Percentiles rank a stretch among this genome's conserved stretches.
Evolutionary conservation across 2,888 invertebrate species (phyloP).

Genomic region (Diplazon laetatorius): DNA sequence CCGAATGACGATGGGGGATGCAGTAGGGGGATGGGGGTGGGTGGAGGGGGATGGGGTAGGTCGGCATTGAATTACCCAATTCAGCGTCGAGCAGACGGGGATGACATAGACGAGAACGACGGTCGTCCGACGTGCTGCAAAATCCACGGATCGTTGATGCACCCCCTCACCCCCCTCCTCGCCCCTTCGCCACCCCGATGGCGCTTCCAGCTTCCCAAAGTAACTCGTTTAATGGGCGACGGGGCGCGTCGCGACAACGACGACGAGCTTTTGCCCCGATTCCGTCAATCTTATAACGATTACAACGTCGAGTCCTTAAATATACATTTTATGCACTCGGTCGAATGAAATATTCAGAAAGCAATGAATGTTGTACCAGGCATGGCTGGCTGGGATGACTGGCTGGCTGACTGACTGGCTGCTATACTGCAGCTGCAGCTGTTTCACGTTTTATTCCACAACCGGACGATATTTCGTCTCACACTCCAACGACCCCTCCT

Average conservation of each 20-base stretch:
- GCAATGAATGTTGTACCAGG: conserved; percentile 73
- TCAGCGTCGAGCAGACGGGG: conserved; percentile 13
- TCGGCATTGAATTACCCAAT: conserved; percentile 44
- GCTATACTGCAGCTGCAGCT: background rate
- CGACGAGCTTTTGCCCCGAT: conserved; percentile 75
- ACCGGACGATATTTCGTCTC: background rate
- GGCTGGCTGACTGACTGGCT: conserved; percentile 23
- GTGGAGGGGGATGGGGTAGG: too few relatives aligned
- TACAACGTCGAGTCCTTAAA: conserved; percentile 72
- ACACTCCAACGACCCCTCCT: too few relatives aligned
- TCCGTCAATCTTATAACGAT: conserved; percentile 77
- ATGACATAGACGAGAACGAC: conserved; percentile 37
- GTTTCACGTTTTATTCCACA: too few relatives aligned
- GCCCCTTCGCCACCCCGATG: too few relatives aligned
- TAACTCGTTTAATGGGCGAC: conserved; percentile 79
- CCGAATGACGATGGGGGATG: background rate
- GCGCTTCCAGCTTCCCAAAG: conserved; percentile 72
- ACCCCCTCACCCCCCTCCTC: too few relatives aligned
- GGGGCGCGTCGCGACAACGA: conserved; percentile 34
- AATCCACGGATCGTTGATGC: background rate
- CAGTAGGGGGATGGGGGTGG: too few relatives aligned
- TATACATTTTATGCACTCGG: conserved; percentile 77
- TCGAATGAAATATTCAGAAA: conserved; percentile 76
- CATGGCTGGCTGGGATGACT: too few relatives aligned
- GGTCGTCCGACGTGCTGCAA: conserved; percentile 17